Evolutionary conservation across 2,113 vertebrate species (phyloP), one percentile per base, ranked within the genome.

Genomic region (Sakesphorus luctuosus): DNA sequence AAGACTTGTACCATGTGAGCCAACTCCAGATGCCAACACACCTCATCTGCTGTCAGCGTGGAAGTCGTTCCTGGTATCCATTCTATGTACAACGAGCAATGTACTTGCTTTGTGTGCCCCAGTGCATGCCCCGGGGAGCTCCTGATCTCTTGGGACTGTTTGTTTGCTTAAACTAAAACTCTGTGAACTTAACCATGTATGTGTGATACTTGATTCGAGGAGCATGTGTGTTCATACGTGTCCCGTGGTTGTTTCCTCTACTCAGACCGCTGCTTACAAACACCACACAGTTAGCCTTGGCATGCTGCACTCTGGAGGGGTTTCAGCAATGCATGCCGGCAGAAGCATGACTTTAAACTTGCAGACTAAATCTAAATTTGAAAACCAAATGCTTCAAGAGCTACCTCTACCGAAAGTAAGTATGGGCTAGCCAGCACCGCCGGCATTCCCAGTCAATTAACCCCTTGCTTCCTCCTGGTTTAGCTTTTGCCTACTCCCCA

Each of bases 271-370:
- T 99, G 99, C 99, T 99, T 99, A 99, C 99, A 99, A 99, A 99
- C 99, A 99, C 99, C 99, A 99, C 99, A 99, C 99, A 98, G 99
- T 99, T 99, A 99, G 99, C 98, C 99, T 99, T 99, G 99, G 99
- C 99, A 99, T 99, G 99, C 99, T 99, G 98, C 99, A 98, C 99
- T 98, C 98, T 98, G 99, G 99, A 99, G 98, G 99, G 98, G 98
- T 99, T 98, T 98, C 99, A 98, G 98, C 99, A 98, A 98, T 99
- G 99, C 99, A 99, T 99, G 98, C 98, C 97, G 98, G 98, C 98
- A 98, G 98, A 98, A 99, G 98, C 99, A 99, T 99, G 99, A 99
- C 99, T 98, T 99, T 99, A 99, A 99, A 99, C 98, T 99, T 99
- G 99, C 99, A 99, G 99, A 98, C 99, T 99, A 99, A 99, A 98